Evolutionary conservation across 2,797 vertebrate genomes (phyloP).

Genomic region (Trachurus trachurus): DNA sequence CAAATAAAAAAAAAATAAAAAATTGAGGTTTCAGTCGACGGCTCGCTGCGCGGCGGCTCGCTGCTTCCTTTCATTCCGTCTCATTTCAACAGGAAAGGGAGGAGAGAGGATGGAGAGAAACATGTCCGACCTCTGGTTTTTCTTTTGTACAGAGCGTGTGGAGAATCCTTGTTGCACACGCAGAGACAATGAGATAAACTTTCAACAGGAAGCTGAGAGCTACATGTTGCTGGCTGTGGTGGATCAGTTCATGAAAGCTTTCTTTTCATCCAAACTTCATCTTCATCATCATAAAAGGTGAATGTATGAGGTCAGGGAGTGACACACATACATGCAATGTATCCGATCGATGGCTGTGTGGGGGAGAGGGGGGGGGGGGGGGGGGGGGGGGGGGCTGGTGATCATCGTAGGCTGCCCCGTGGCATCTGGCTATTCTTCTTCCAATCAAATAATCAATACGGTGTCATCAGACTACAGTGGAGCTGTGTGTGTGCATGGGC

Average conservation of each 20-base stretch:
- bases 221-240: constrained; percentile 5
- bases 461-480: constrained; percentile 51
- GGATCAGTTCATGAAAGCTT: neutral
- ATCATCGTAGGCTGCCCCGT: constrained; percentile 47
- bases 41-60: neutral
- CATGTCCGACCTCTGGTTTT: neutral
- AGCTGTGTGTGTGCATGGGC: constrained; percentile 12
- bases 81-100: neutral
- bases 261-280: neutral
- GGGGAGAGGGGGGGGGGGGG: neutral
- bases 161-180: constrained; percentile 12
- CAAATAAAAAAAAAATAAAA: neutral
- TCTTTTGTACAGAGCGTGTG: constrained; percentile 5
- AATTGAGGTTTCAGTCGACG: constrained; percentile 31
- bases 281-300: neutral
- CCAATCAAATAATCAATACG: constrained; percentile 63
- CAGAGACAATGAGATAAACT: constrained; percentile 10
- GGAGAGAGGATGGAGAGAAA: neutral
- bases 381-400: constrained; percentile 18
- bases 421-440: constrained; percentile 50
- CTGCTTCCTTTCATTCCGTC: constrained; percentile 8
- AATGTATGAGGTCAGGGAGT: neutral
- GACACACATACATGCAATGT: constrained; percentile 2
- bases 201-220: constrained; percentile 20
- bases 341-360: constrained; percentile 38